phyloP scores from a whole-genome alignment of 2,888 invertebrate genomes.

The Himalopsyche tibetana region DNA sequence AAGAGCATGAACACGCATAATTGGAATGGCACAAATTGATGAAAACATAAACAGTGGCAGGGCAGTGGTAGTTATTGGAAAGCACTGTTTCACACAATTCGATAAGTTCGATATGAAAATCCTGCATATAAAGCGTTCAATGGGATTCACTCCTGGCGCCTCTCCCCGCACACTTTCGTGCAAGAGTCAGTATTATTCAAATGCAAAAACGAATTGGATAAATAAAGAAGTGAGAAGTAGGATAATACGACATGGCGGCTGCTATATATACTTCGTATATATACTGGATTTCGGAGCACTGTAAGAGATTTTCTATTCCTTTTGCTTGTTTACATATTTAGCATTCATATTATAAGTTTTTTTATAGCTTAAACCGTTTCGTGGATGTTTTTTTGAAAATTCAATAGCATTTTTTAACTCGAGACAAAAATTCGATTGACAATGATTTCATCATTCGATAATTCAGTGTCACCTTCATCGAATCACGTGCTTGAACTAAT shows the following conservation, averaged over 20 bases:
- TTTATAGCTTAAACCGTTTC: no score
- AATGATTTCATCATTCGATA: no score
- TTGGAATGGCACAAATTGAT: not conserved
- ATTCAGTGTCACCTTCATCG: no score
- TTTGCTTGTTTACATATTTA: no score
- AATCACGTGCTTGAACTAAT: no score
- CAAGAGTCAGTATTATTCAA: slow-evolving; percentile 39
- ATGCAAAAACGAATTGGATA: slow-evolving; percentile 43
- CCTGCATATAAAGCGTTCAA: slow-evolving; percentile 36
- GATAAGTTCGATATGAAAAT: slow-evolving; percentile 40
- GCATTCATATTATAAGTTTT: no score
- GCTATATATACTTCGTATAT: not conserved
- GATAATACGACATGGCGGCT: slow-evolving; percentile 28
- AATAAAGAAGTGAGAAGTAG: slow-evolving; percentile 38
- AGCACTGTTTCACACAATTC: slow-evolving; percentile 37
- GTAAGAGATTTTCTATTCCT: not conserved
- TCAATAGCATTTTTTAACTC: no score
- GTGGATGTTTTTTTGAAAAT: no score
- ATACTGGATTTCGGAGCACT: not conserved
- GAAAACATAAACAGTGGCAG: slow-evolving; percentile 1
- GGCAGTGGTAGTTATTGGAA: not conserved
- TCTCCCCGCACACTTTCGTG: not conserved
- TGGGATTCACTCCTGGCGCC: not conserved
- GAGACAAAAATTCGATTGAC: no score
- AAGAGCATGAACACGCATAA: not conserved